A percentile compares a stretch with the other conserved stretches of the same genome.
Evolutionary conservation across 2,113 vertebrate genomes (phyloP).

Genomic region (Rhodinocichla rosea): DNA sequence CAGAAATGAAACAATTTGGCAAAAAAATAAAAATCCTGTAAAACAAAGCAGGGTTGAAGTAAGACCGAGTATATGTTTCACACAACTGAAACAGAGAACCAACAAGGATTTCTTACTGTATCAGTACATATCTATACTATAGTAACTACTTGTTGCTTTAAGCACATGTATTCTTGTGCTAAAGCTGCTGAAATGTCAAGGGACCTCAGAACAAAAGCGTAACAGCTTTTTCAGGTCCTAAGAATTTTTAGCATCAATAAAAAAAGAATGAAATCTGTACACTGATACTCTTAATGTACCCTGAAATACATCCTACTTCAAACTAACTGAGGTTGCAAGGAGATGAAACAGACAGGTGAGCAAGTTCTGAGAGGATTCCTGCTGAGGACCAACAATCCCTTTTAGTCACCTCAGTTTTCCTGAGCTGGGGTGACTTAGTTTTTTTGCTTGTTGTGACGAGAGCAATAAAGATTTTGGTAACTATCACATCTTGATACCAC

Average conservation of each 20-base stretch:
- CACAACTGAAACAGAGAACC: background rate
- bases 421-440: background rate
- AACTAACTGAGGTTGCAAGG: background rate
- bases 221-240: background rate
- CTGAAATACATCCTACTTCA: background rate
- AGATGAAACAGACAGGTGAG: background rate
- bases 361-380: background rate
- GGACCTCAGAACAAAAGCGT: background rate
- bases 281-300: background rate
- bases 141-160: background rate
- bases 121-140: no score
- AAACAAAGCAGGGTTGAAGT: background rate
- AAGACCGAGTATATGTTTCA: background rate
- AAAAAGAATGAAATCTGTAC: background rate
- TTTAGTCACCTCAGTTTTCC: background rate
- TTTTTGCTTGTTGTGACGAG: background rate
- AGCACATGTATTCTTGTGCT: background rate
- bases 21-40: background rate
- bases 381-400: background rate
- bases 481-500: background rate
- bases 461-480: background rate
- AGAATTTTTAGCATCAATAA: background rate
- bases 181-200: background rate
- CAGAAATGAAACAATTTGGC: background rate
- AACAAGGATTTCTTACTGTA: background rate